Conservation (phyloP, 2,888 invertebrate genomes). For the Philereme vetulata region DNA sequence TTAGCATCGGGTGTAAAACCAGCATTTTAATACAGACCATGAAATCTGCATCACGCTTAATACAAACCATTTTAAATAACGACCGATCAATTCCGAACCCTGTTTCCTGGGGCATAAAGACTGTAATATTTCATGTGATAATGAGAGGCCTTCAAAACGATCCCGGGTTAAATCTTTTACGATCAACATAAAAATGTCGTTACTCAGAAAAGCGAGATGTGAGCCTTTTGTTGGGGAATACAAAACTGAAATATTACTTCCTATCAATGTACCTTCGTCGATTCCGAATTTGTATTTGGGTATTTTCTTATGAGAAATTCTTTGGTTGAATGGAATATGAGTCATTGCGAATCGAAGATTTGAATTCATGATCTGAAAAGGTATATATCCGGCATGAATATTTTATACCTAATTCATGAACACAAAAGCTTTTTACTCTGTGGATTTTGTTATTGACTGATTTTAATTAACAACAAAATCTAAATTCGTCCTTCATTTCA, state of each 20-base stretch:
- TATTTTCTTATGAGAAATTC: conserved; percentile 18
- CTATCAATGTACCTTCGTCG: conserved; percentile 22
- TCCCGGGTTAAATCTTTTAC: conserved; percentile 57
- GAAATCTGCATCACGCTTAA: conserved; percentile 44
- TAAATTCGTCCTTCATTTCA: neutral
- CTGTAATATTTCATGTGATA: conserved; percentile 49
- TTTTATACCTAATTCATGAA: conserved; percentile 5
- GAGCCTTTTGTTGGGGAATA: conserved; percentile 36
- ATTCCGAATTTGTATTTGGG: conserved; percentile 20
- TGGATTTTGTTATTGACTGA: no score
- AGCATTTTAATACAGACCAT: conserved; percentile 43
- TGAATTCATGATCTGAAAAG: conserved; percentile 21
- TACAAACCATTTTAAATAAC: conserved; percentile 43
- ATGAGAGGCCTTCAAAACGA: conserved; percentile 54
- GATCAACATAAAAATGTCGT: conserved; percentile 63
- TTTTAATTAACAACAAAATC: neutral
- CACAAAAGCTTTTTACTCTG: neutral
- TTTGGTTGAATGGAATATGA: conserved; percentile 14
- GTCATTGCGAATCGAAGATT: conserved; percentile 13
- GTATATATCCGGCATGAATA: conserved; percentile 6
- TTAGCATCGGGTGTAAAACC: conserved; percentile 42
- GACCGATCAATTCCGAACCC: conserved; percentile 46
- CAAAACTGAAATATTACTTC: conserved; percentile 35
- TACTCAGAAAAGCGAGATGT: conserved; percentile 37
- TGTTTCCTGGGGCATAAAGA: conserved; percentile 46